A percentile compares a stretch with the other conserved stretches of the same genome.
phyloP scores from a whole-genome alignment of 2,888 invertebrate species.

The Cremastobaeus sp. region DNA sequence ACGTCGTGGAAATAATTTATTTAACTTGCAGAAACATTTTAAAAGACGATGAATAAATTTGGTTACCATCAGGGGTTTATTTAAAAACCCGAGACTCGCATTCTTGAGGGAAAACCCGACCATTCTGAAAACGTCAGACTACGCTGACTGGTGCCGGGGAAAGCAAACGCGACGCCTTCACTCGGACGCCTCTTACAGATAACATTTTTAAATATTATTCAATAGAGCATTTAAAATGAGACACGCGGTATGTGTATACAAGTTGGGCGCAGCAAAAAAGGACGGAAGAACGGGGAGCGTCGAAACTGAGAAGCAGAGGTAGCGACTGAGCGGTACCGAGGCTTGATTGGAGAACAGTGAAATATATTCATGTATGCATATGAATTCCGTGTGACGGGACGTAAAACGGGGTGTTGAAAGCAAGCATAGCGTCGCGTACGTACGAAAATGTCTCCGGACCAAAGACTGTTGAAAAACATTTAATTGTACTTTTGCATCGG shows the following conservation, averaged over 20 bases:
- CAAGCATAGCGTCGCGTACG: slow-evolving; percentile 61
- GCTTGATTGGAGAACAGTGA: slow-evolving; percentile 75
- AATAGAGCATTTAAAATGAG: slow-evolving; percentile 60
- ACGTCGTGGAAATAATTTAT: too few relatives aligned
- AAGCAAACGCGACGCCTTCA: background rate
- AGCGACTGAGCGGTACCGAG: slow-evolving; percentile 48
- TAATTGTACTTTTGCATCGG: slow-evolving; percentile 55
- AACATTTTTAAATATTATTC: slow-evolving; percentile 34
- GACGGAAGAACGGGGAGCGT: slow-evolving; percentile 33
- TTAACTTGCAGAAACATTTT: too few relatives aligned
- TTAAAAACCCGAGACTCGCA: too few relatives aligned
- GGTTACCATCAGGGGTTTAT: too few relatives aligned
- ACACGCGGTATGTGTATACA: slow-evolving; percentile 39
- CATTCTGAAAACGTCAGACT: background rate
- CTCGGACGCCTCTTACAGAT: slow-evolving; percentile 6
- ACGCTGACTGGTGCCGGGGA: background rate
- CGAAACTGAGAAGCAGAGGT: slow-evolving; percentile 52
- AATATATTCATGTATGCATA: slow-evolving; percentile 78
- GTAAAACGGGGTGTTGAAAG: slow-evolving; percentile 58
- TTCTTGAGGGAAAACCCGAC: too few relatives aligned
- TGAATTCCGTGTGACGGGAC: slow-evolving; percentile 70
- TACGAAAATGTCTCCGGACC: slow-evolving; percentile 63
- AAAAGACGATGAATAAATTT: too few relatives aligned
- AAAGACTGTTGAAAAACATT: slow-evolving; percentile 58
- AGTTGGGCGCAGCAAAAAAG: slow-evolving; percentile 44